A percentile compares a stretch with the other conserved stretches of the same genome.
Evolutionary conservation across 2,888 invertebrate species (phyloP).

Genomic region (Amphipoea oculea): DNA sequence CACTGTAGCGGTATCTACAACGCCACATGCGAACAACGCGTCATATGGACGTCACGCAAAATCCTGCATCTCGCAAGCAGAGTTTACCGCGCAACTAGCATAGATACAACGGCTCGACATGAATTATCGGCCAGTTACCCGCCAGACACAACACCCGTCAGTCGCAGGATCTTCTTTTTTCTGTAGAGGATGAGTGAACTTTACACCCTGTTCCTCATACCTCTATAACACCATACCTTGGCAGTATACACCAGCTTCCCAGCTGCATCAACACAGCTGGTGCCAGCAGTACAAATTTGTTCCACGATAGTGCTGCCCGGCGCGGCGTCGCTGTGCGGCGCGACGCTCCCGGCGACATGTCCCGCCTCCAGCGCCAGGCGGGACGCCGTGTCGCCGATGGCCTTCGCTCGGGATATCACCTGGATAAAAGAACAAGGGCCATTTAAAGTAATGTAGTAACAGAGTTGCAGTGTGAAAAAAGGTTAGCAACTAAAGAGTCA

Average conservation of each 20-base stretch:
- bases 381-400: slow-evolving; percentile 77
- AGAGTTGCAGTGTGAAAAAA: background rate
- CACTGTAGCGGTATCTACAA: no score
- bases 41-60: no score
- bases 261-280: slow-evolving; percentile 71
- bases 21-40: no score
- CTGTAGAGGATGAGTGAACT: no score
- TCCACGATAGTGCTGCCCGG: slow-evolving; percentile 37
- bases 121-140: no score
- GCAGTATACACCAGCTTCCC: slow-evolving; percentile 77
- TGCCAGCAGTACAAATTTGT: slow-evolving; percentile 67
- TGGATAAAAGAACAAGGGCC: slow-evolving; percentile 31
- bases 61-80: no score
- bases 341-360: slow-evolving; percentile 22
- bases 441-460: background rate
- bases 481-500: background rate
- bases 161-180: no score
- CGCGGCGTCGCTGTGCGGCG: fast-evolving
- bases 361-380: slow-evolving; percentile 69
- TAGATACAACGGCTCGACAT: no score
- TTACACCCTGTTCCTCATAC: no score
- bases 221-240: slow-evolving; percentile 67
- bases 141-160: no score
- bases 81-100: no score
- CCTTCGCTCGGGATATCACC: slow-evolving; percentile 76